These are phyloP conservation scores for Littorina saxatilis DNA, from an alignment of 1,140 invertebrate species.

Conservation along the genomic window DNA sequence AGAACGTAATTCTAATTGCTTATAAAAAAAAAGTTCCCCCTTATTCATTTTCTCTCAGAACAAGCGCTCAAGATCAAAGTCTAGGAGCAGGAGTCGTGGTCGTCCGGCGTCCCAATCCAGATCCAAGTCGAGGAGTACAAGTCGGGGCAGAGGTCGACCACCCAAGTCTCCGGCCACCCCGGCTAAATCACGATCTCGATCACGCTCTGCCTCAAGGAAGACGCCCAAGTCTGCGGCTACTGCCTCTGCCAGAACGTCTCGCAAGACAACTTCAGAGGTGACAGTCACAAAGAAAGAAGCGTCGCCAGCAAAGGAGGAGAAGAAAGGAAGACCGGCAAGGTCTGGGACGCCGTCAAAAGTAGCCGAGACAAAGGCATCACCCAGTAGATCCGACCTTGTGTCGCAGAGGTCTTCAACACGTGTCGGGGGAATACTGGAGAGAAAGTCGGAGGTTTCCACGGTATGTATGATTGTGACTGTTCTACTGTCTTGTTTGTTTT, in stretches of 20 bases:
- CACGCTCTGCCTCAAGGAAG: constrained; percentile 49
- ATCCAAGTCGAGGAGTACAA: constrained; percentile 28
- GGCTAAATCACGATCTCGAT: constrained; percentile 48
- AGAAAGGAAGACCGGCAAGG: constrained; percentile 5
- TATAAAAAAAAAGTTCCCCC: too few relatives aligned
- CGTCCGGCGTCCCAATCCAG: neutral
- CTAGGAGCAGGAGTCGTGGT: too few relatives aligned
- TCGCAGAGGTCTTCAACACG: constrained; percentile 30
- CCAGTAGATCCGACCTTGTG: constrained; percentile 25
- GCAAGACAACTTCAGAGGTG: neutral
- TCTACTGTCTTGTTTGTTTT: too few relatives aligned
- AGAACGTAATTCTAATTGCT: too few relatives aligned
- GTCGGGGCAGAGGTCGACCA: constrained; percentile 1
- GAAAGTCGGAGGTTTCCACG: constrained; percentile 7
- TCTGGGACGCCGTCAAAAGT: neutral
- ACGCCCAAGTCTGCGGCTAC: constrained; percentile 12
- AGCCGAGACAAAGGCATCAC: neutral
- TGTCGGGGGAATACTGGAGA: neutral
- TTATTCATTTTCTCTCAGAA: too few relatives aligned
- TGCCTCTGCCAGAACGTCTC: neutral
- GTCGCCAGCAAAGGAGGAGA: constrained; percentile 9
- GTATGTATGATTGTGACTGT: too few relatives aligned
- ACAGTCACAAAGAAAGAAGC: constrained; percentile 28
- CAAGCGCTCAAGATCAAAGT: too few relatives aligned
- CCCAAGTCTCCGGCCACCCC: constrained; percentile 20